phyloP scores from a whole-genome alignment of 2,888 invertebrate species.

The Dascillus cervinus region DNA sequence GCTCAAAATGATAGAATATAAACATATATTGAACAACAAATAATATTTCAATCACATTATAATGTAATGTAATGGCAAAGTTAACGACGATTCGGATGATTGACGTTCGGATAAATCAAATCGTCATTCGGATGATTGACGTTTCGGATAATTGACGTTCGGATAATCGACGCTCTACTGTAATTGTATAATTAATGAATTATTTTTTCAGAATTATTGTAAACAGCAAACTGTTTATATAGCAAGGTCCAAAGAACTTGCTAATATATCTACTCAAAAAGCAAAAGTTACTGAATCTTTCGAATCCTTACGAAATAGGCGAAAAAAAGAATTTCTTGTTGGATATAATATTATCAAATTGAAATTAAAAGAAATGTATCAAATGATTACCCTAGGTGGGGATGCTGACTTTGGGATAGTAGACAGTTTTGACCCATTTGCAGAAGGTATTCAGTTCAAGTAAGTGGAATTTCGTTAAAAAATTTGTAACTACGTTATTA shows the following conservation, averaged over 20 bases:
- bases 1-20: no score
- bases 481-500: slow-evolving; percentile 1
- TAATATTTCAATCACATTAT: no score
- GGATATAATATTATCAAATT: slow-evolving; percentile 84
- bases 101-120: no score
- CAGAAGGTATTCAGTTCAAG: slow-evolving; percentile 91
- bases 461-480: slow-evolving; percentile 31
- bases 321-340: slow-evolving; percentile 72
- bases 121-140: no score
- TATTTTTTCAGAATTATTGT: slow-evolving; percentile 49
- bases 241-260: slow-evolving; percentile 68
- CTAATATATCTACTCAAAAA: slow-evolving; percentile 69
- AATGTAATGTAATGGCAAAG: no score
- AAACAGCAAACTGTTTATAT: slow-evolving; percentile 67
- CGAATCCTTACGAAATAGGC: slow-evolving; percentile 61
- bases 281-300: no score
- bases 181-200: background rate
- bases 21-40: no score
- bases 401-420: slow-evolving; percentile 95
- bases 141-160: no score
- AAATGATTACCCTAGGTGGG: slow-evolving; percentile 95
- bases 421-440: slow-evolving; percentile 92
- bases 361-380: slow-evolving; percentile 95
- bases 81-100: no score
- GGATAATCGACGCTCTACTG: no score